phyloP scores from a whole-genome alignment of 2,113 vertebrate species.

The Pogonocichla stellata region DNA sequence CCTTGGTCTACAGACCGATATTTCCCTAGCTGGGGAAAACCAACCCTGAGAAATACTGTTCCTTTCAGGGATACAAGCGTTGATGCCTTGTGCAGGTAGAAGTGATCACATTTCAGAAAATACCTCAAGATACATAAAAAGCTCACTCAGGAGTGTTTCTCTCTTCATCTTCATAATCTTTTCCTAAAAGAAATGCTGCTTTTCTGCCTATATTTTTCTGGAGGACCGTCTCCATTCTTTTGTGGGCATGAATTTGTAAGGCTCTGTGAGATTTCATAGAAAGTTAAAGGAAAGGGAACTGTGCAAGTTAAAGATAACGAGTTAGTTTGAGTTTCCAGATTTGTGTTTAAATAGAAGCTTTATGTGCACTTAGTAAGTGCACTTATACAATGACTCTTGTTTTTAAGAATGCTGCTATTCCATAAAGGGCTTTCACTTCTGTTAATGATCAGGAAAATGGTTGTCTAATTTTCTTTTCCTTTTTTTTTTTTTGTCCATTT shows the following conservation, averaged over 20 bases:
- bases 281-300: background rate
- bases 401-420: background rate
- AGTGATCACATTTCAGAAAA: background rate
- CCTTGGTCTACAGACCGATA: background rate
- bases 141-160: background rate
- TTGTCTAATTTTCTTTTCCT: background rate
- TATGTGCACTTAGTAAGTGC: background rate
- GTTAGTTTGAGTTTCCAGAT: background rate
- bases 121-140: background rate
- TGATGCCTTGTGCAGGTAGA: background rate
- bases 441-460: background rate
- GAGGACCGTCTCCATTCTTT: background rate
- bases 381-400: background rate
- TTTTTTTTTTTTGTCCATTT: background rate
- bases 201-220: background rate
- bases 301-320: background rate
- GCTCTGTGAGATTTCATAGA: background rate
- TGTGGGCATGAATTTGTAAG: background rate
- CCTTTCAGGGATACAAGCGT: background rate
- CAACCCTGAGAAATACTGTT: background rate
- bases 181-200: background rate
- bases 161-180: background rate
- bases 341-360: background rate
- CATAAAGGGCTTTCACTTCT: background rate
- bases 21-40: background rate